Evolutionary conservation across 2,113 vertebrate genomes (phyloP), one percentile per base, ranked within the genome.

Genomic region (Cisticola juncidis): DNA sequence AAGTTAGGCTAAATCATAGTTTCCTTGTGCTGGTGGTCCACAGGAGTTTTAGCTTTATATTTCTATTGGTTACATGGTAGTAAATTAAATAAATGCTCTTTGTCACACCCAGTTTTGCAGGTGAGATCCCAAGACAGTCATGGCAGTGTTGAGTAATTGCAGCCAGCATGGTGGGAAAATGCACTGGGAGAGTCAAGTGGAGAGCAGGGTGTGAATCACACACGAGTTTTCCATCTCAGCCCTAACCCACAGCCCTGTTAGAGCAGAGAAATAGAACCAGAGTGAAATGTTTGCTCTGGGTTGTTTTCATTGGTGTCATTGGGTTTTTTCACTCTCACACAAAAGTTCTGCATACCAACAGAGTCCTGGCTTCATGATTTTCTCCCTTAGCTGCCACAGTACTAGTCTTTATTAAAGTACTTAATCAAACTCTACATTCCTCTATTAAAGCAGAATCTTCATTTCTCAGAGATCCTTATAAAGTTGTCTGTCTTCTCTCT

Each of bases 401-500:
- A 24, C 11, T 19, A 14, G 21, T 12, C 42, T 54, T 91, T 91
- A 82, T 77, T 94, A 82, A 94, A 88, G 62, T 73, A 38, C 21
- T 44, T 11, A 44, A 56, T 62, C 68, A 86, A 38, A 51, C 21
- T 70, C n/a, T 20, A 20, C 33, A 82, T n/a, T 64, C 50, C 25
- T 88, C 85, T 76, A 31, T 47, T 86, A 48, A 90, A 83, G 12
- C 16, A 71, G 24, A 69, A 56, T 40, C 35, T 50, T 81, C 5
- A 24, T 74, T 93, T 96, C 84, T 86, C 61, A 81, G 45, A 72
- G 35, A n/a, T 68, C 29, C 28, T 68, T 83, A 60, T 74, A 15
- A 69, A 79, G 13, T 69, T 88, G 10, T 68, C 53, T 74, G 12
- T 47, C 36, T 95, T 45, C 31, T 15, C 25, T 66, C 25, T 38